Conservation (phyloP, 2,797 vertebrate species). For the Enteromius treurensis region DNA sequence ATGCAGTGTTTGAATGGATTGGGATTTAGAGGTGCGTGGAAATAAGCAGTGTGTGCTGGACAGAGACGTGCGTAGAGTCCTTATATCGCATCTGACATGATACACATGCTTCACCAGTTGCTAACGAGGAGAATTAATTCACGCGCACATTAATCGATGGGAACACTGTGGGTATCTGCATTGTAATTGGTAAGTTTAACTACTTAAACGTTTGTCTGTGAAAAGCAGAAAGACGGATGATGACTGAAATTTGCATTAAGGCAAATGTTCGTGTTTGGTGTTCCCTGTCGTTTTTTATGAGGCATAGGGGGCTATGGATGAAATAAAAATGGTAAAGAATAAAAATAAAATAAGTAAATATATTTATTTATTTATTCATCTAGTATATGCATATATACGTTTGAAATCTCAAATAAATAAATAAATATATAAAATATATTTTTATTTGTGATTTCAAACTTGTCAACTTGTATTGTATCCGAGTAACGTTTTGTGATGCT, state of each 20-base stretch:
- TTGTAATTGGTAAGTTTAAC: slow-evolving; percentile 26
- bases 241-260: slow-evolving; percentile 30
- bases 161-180: background rate
- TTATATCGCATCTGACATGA: slow-evolving; percentile 38
- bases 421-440: background rate
- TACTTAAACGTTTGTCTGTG: background rate
- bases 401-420: no score
- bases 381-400: no score
- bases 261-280: slow-evolving; percentile 28
- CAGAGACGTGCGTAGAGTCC: slow-evolving; percentile 33
- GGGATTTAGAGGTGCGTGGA: slow-evolving; percentile 43
- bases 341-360: no score
- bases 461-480: background rate
- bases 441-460: background rate
- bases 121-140: background rate
- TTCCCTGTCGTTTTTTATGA: background rate
- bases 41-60: slow-evolving; percentile 25
- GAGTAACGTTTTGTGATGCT: background rate
- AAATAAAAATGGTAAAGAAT: background rate
- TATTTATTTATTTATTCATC: background rate
- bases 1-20: slow-evolving; percentile 35
- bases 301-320: background rate
- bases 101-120: slow-evolving; percentile 38
- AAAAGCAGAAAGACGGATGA: background rate
- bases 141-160: slow-evolving; percentile 9